Evolutionary conservation across 2,113 vertebrate species (phyloP).

Genomic region (Antechinus flavipes): DNA sequence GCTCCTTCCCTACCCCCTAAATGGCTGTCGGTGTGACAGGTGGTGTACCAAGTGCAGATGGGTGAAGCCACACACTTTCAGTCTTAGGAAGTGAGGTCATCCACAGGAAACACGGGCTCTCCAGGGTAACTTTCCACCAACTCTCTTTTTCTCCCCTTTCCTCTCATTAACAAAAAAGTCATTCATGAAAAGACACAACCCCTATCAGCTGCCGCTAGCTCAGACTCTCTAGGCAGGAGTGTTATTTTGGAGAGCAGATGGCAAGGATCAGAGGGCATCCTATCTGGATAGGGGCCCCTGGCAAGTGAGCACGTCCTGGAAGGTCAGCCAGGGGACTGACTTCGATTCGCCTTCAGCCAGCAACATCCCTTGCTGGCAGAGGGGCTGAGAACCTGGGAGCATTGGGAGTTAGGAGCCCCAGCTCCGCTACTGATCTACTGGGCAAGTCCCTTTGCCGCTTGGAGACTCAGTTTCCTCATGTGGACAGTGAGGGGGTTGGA

Average conservation of each 20-base stretch:
- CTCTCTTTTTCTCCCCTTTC: slow-evolving; percentile 40
- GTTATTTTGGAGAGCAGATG: slow-evolving; percentile 72
- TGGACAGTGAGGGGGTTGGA: neutral
- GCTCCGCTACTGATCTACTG: neutral
- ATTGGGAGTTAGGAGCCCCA: neutral
- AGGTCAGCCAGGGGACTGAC: slow-evolving; percentile 66
- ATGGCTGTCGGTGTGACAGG: neutral
- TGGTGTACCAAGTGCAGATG: neutral
- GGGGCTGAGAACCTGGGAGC: neutral
- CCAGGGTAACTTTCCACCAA: slow-evolving; percentile 67
- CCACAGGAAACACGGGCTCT: slow-evolving; percentile 60
- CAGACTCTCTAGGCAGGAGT: slow-evolving; percentile 65
- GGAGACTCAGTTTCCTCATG: neutral
- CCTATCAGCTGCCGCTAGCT: slow-evolving; percentile 35
- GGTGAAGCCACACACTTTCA: slow-evolving; percentile 5
- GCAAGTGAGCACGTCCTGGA: slow-evolving; percentile 46
- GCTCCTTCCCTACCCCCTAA: neutral
- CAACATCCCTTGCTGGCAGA: neutral
- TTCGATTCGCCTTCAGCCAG: slow-evolving; percentile 19
- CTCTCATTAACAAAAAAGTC: slow-evolving; percentile 70
- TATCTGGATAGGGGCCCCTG: slow-evolving; percentile 63
- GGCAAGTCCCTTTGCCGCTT: neutral
- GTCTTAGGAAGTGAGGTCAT: slow-evolving; percentile 53
- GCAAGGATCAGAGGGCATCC: slow-evolving; percentile 62
- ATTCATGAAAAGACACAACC: slow-evolving; percentile 69